Percentiles rank a stretch among this genome's conserved stretches.
phyloP scores from a whole-genome alignment of 2,888 invertebrate genomes.

The Leptopilina drosophilae region DNA sequence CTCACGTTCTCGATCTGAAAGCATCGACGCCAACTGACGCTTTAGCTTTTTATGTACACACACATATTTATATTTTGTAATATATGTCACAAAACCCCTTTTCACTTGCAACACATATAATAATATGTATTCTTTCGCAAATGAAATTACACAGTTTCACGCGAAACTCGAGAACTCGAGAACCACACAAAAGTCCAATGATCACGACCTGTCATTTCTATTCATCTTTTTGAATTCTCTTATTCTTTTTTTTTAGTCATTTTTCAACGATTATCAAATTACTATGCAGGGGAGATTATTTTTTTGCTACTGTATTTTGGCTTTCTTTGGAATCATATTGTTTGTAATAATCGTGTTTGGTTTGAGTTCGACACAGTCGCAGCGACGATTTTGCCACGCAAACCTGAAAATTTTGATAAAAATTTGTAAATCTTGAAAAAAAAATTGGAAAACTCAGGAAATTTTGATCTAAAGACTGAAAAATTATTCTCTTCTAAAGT shows the following conservation, averaged over 20 bases:
- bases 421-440: too few species aligned
- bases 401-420: too few species aligned
- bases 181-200: not conserved
- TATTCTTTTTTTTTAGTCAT: not conserved
- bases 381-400: too few species aligned
- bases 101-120: conserved; percentile 21
- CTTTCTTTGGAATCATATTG: too few species aligned
- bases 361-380: too few species aligned
- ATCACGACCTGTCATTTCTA: not conserved
- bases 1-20: conserved; percentile 66
- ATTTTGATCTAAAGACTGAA: too few species aligned
- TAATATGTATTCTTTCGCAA: conserved; percentile 22
- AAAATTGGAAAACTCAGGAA: too few species aligned
- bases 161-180: conserved; percentile 1
- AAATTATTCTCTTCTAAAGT: too few species aligned
- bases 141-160: conserved; percentile 38
- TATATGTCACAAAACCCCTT: conserved; percentile 30
- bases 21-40: not conserved
- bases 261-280: too few species aligned
- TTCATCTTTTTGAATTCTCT: not conserved
- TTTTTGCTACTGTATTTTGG: not conserved
- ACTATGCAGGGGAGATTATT: too few species aligned
- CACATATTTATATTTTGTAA: not conserved
- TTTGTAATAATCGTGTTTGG: too few species aligned
- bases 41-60: conserved; percentile 1